Percentiles rank a stretch among this genome's conserved stretches.
phyloP scores from a whole-genome alignment of 2,888 invertebrate genomes.

The Chrysopilus asiliformis region DNA sequence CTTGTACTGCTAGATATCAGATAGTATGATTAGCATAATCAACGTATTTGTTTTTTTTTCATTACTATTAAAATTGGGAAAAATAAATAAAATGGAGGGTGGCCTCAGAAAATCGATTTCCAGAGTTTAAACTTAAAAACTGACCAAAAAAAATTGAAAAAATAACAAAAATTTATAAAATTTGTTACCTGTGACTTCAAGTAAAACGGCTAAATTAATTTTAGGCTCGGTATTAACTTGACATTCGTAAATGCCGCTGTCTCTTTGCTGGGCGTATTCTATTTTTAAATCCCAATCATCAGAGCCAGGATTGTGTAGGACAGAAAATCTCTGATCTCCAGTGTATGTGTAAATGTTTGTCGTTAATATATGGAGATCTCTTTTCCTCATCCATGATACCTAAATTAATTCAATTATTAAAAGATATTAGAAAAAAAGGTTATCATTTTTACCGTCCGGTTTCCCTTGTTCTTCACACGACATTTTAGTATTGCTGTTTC shows the following conservation, averaged over 20 bases:
- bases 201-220: slow-evolving; percentile 68
- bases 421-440: neutral
- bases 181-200: slow-evolving; percentile 40
- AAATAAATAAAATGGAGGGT: no score
- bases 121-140: no score
- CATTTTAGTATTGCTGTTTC: slow-evolving; percentile 68
- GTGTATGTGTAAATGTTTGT: slow-evolving; percentile 77
- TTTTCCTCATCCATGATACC: slow-evolving; percentile 36
- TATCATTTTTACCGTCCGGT: slow-evolving; percentile 67
- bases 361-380: slow-evolving; percentile 65
- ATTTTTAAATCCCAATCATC: slow-evolving; percentile 81
- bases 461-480: slow-evolving; percentile 73
- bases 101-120: no score
- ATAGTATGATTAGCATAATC: no score
- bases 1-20: no score
- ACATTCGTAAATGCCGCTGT: slow-evolving; percentile 77
- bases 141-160: no score
- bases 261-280: slow-evolving; percentile 69
- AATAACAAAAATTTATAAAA: no score
- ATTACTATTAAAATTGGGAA: no score
- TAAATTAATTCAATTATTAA: slow-evolving; percentile 11
- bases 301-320: slow-evolving; percentile 66
- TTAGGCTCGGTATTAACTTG: slow-evolving; percentile 85
- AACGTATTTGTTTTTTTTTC: no score
- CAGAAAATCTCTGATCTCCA: slow-evolving; percentile 74